Percentiles rank a stretch among this genome's conserved stretches.
Evolutionary conservation across 2,797 vertebrate genomes (phyloP).

Genomic region (Eidolon dupreanum): DNA sequence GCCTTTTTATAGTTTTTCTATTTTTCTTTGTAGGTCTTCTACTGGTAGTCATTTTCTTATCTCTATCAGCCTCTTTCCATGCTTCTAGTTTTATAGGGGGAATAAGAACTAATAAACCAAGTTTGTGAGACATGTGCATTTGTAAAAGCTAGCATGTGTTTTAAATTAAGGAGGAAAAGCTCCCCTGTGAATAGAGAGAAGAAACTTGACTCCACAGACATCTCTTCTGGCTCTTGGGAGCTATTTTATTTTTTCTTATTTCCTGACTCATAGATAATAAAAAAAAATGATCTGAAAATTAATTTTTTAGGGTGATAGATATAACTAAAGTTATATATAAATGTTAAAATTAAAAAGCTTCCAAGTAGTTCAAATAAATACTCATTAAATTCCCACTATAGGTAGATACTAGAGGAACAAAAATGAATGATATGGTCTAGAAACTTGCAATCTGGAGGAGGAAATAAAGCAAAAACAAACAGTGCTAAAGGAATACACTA

Average conservation of each 20-base stretch:
- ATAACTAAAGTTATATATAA: not conserved
- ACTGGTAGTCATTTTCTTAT: not conserved
- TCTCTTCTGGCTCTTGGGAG: not conserved
- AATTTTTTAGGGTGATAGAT: not conserved
- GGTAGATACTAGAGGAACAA: not conserved
- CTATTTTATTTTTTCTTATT: not conserved
- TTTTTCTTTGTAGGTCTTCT: not conserved
- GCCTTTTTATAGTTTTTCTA: not conserved
- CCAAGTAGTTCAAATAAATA: slow-evolving; percentile 38
- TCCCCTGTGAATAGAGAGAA: not conserved
- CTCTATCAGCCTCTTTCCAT: not conserved
- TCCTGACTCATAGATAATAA: not conserved
- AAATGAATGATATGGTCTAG: not conserved
- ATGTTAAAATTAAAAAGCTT: not conserved
- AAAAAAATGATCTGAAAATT: slow-evolving; percentile 18
- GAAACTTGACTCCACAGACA: not conserved
- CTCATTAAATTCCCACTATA: not conserved
- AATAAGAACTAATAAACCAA: not conserved
- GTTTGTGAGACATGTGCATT: not conserved
- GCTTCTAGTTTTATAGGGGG: not conserved
- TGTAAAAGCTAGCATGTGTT: not conserved
- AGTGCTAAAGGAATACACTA: not conserved
- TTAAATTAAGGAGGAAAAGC: not conserved
- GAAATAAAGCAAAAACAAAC: not conserved
- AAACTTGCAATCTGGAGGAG: not conserved